Conservation (phyloP, 2,888 invertebrate species). For the Congeria kusceri region DNA sequence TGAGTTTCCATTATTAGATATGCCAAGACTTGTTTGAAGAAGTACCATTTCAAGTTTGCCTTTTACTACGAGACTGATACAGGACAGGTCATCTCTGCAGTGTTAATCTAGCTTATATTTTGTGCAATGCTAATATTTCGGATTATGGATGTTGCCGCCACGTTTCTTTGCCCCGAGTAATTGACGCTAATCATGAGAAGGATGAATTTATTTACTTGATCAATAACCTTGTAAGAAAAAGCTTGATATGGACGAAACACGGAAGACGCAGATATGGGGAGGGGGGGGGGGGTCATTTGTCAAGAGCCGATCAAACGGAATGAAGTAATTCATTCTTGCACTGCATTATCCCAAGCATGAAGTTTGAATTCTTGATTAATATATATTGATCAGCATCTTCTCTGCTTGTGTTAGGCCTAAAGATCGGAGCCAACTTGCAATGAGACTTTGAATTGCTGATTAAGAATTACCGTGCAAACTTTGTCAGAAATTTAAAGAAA, state of each 20-base stretch:
- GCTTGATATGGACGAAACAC: no score
- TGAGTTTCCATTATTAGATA: no score
- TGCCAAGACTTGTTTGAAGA: no score
- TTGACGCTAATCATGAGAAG: slow-evolving; percentile 18
- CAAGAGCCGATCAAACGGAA: slow-evolving; percentile 16
- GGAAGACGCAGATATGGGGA: background rate
- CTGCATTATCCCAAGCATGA: background rate
- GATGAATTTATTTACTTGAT: slow-evolving; percentile 10
- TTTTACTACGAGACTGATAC: no score
- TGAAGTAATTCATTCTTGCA: slow-evolving; percentile 12
- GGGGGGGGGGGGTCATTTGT: slow-evolving; percentile 4
- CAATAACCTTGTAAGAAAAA: slow-evolving; percentile 19
- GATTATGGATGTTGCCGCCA: background rate
- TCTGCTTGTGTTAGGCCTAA: background rate
- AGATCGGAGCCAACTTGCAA: background rate
- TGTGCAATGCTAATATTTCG: no score
- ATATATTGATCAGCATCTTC: slow-evolving; percentile 21
- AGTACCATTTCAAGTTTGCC: no score
- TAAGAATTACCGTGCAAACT: no score
- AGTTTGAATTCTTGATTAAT: slow-evolving; percentile 29
- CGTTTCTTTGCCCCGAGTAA: background rate
- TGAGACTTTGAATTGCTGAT: no score
- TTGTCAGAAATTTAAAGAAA: no score
- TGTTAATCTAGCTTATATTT: no score
- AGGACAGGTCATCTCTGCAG: no score